Base-by-base conservation (phyloP, 2,888 invertebrate genomes). In the Acronicta alni region DNA sequence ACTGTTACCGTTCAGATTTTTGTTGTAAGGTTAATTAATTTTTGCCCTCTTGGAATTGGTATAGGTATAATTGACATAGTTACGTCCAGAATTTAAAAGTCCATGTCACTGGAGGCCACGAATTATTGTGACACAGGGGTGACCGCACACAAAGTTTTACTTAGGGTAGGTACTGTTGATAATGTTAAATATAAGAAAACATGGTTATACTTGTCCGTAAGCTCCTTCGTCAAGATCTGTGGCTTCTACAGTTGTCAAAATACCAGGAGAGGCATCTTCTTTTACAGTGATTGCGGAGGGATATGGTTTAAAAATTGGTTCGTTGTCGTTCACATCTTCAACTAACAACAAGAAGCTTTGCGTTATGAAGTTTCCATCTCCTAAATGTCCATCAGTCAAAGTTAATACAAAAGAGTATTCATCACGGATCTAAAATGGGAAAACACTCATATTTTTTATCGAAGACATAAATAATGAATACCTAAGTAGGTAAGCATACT, bases 291-390 rank as follows among this genome's bases (percentile, higher is more conserved):
- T 95, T 51, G 98, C 97, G 43, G 97, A 96, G 78, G 97, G 97
- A 91, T 98, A 98, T 17, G 97, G 96, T 86, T 97, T 96, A 89
- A 98, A 98, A 70, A 97, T 95, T 30, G 98, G 98, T 81, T 96
- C 97, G 93, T 98, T 98, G 93, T 98, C 98, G 85, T 98, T 98
- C 44, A 98, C 97, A 87, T 98, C 98, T 92, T 98, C 98, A 44
- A 98, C 98, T 77, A 98, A 95, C 51, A 98, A 92, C 71, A 98
- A 94, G 77, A 98, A 96, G 85, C 98, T 98, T 92, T 98, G 98
- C 0, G 98, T 98, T 76, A 98, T 97, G 89, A 96, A 98, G 89
- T 97, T 98, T 58, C 97, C 97, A 71, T 97, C 97, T 20, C 97
- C 98, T 71, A 98, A 95, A 83, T 97, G 96, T 68, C 97, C 97